Conservation (phyloP, 35 echinoderm and acorn worm species). For the Chiridota heheva region DNA sequence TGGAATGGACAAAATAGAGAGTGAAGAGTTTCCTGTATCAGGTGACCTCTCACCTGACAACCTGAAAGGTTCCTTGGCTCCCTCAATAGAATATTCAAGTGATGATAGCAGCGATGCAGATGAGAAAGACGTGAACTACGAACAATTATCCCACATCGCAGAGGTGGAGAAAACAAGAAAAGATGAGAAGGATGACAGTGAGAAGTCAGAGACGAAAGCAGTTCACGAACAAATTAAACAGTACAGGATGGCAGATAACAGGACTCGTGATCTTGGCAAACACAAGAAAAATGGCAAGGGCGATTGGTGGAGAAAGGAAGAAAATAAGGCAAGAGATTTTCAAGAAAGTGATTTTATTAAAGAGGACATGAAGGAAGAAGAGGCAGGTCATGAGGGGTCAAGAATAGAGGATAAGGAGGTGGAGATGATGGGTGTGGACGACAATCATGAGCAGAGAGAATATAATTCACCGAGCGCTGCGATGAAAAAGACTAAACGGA, state of each 20-base stretch:
- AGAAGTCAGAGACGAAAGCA: background rate
- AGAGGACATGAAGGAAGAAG: background rate
- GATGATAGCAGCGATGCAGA: slow-evolving; percentile 42
- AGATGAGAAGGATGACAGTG: slow-evolving; percentile 17
- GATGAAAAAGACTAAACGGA: no score
- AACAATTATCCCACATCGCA: no score
- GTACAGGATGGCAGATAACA: background rate
- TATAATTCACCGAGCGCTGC: no score
- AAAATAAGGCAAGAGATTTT: background rate
- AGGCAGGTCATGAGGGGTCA: background rate
- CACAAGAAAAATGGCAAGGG: background rate
- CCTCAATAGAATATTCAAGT: background rate
- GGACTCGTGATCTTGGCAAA: background rate
- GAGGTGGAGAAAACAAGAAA: no score
- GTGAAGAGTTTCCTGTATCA: no score
- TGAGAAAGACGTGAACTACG: background rate
- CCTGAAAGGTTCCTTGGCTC: no score
- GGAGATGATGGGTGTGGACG: background rate
- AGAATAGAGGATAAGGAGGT: background rate
- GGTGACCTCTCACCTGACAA: no score
- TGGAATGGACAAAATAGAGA: no score
- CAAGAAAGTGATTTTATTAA: background rate
- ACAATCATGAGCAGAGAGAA: no score
- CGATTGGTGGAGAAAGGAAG: background rate
- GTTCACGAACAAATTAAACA: background rate